Evolutionary conservation across 1,140 invertebrate genomes (phyloP), one percentile per base, ranked within the genome.

Genomic region (Hylyphantes graminicola): DNA sequence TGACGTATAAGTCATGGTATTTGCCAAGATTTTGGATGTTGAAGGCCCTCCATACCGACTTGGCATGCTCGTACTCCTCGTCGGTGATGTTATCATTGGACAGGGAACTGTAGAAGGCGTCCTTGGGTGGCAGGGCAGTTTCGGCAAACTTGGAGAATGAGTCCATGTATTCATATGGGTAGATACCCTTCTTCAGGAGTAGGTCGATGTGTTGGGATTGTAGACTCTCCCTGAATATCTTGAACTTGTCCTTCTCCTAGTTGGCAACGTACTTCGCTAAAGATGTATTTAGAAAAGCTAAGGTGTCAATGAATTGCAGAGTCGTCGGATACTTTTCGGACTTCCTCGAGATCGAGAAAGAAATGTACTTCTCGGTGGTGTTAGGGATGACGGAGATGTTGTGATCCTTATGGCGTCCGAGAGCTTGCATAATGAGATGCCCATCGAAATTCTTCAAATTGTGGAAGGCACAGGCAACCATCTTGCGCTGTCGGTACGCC

Each of bases 21-120:
- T 88, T 76, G 10, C 85, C 84, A 11, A 88, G 11, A 17, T 75
- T 87, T 48, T 77, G 61, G 3, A 80, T 79, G 2, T 82, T 87
- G 73, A 89, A 89, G 13, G 53, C 61, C 35, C 86, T 75, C 86
- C 85, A 89, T 11, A 89, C 85, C 0, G 74, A 82, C 73, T 86
- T 13, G 6, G 59, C 70, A 54, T 83, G 72, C 2, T n/a, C 5
- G 50, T 74, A 83, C 64, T 78, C 63, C 48, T 65, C 72, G 54
- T 64, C 11, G 3, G 76, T 19, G 15, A 78, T 53, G 6, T 15
- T 19, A 2, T 67, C 76, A 48, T 50, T 59, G 7, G 17, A 35
- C n/a, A 77, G 19, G 3, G 1, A 19, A 15, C 48, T 77, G 61
- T 77, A 63, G 55, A 77, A 77, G 59, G 57, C 21, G 17, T 10